A percentile compares a stretch with the other conserved stretches of the same genome.
Conservation (phyloP, 2,888 invertebrate species). For the Euzetes globulus region DNA sequence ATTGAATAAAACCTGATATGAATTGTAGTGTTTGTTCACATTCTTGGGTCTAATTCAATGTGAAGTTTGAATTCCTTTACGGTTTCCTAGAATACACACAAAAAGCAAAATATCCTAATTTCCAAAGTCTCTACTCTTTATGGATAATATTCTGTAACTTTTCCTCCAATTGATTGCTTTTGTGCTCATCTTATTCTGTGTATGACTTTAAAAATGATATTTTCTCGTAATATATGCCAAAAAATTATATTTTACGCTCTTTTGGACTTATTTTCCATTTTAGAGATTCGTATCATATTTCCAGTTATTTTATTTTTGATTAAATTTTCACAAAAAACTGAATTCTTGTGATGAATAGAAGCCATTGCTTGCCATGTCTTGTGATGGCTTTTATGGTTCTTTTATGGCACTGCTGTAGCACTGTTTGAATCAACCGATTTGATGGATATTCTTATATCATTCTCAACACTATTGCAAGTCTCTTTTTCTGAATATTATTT, state of each 20-base stretch:
- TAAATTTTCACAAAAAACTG: conserved; percentile 5
- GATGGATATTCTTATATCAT: conserved; percentile 3
- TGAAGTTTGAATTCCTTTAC: neutral
- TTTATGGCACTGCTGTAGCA: conserved; percentile 2
- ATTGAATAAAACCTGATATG: neutral
- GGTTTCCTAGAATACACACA: neutral
- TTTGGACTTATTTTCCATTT: conserved; percentile 20
- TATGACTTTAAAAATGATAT: neutral
- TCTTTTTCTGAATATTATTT: conserved; percentile 9
- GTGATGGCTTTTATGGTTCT: conserved; percentile 1
- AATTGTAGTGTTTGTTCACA: neutral
- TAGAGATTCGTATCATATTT: conserved; percentile 23
- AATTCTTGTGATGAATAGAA: neutral
- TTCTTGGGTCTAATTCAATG: neutral
- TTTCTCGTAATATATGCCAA: conserved; percentile 11
- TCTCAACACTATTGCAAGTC: neutral
- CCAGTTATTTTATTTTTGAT: conserved; percentile 29
- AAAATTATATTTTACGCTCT: conserved; percentile 26
- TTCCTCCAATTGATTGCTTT: too few species aligned
- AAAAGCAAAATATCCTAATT: neutral
- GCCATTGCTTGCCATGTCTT: neutral
- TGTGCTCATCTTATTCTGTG: neutral
- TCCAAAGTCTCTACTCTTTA: neutral
- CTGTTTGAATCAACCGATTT: neutral
- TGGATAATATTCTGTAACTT: neutral